Evolutionary conservation across 2,797 vertebrate genomes (phyloP).

Genomic region (Nannoperca obscura): DNA sequence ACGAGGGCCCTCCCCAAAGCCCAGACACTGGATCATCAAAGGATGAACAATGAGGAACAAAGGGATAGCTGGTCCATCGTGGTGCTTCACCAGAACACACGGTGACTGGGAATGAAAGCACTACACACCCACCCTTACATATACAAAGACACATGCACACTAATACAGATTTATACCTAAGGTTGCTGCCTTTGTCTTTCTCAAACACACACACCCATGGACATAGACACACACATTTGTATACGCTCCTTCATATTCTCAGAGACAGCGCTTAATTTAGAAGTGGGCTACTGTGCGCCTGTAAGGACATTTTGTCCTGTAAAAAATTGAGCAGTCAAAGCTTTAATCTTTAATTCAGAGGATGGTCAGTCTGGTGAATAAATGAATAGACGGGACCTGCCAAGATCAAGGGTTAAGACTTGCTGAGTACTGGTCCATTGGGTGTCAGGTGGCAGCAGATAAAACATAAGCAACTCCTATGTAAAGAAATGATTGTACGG

Average conservation of each 20-base stretch:
- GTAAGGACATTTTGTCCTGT: conserved; percentile 63
- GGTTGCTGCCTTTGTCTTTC: not conserved
- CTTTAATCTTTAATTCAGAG: conserved; percentile 71
- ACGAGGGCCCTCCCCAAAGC: conserved; percentile 40
- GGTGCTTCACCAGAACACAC: conserved; percentile 46
- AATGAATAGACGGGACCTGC: conserved; percentile 57
- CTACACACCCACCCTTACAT: not conserved
- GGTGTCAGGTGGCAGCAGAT: conserved; percentile 29
- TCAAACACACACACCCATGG: not conserved
- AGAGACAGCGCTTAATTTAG: conserved; percentile 57
- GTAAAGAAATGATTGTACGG: conserved; percentile 2
- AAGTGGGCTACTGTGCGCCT: conserved; percentile 45
- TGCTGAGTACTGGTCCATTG: not conserved
- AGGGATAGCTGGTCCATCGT: conserved; percentile 47
- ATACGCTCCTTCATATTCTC: conserved; percentile 1
- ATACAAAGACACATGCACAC: conserved; percentile 3
- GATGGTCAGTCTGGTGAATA: conserved; percentile 69
- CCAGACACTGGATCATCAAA: conserved; percentile 57
- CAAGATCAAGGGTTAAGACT: conserved; percentile 45
- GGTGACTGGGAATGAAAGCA: conserved; percentile 43
- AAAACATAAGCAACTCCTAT: conserved; percentile 16
- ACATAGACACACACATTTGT: conserved; percentile 24
- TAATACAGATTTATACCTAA: conserved; percentile 13
- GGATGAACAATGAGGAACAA: conserved; percentile 52
- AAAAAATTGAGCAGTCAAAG: conserved; percentile 55